phyloP scores from a whole-genome alignment of 2,113 vertebrate genomes.

The Naja naja region DNA sequence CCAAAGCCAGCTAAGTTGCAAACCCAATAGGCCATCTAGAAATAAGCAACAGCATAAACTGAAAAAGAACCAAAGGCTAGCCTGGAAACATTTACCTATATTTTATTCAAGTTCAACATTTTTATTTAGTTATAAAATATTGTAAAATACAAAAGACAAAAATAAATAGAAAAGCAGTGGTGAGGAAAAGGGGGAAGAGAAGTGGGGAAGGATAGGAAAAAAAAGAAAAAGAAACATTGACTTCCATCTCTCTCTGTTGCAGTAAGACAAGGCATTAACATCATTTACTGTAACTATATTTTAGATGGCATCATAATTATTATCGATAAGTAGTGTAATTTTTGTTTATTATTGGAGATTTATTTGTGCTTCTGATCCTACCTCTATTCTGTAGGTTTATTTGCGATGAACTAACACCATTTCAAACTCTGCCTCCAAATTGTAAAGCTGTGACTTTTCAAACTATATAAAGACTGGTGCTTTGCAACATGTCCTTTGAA shows the following conservation, averaged over 20 bases:
- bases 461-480: background rate
- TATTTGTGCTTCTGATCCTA: background rate
- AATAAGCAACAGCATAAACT: background rate
- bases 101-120: background rate
- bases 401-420: background rate
- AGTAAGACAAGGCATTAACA: too few species aligned
- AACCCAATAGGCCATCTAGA: background rate
- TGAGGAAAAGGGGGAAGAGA: too few species aligned
- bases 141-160: too few species aligned
- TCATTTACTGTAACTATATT: background rate
- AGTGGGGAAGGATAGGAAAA: too few species aligned
- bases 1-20: background rate
- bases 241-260: too few species aligned
- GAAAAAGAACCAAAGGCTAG: background rate
- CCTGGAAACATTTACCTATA: background rate
- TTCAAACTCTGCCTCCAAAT: background rate
- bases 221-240: too few species aligned
- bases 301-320: background rate
- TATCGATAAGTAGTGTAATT: background rate
- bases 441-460: constrained; percentile 4
- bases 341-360: background rate
- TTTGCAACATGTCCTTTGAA: background rate
- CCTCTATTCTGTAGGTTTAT: background rate
- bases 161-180: too few species aligned
- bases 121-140: too few species aligned